phyloP scores from a whole-genome alignment of 2,888 invertebrate genomes.

The Celastrina argiolus region DNA sequence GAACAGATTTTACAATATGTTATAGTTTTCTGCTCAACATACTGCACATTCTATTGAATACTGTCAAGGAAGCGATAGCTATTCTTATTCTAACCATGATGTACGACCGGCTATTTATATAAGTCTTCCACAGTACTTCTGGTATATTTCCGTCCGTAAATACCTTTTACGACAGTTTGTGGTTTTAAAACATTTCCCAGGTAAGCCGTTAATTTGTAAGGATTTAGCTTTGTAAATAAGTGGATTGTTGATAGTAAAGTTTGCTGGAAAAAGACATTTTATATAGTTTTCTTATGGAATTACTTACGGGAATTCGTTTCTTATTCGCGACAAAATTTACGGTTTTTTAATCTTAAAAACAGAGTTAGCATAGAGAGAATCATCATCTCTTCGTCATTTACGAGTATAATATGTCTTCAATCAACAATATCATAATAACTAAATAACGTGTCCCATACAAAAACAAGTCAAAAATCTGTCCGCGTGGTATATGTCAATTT shows the following conservation, averaged over 20 bases:
- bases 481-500: too few species aligned
- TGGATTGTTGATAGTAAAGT: background rate
- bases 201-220: conserved; percentile 8
- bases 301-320: background rate
- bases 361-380: too few species aligned
- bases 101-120: conserved; percentile 5
- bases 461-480: too few species aligned
- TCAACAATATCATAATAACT: too few species aligned
- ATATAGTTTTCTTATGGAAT: background rate
- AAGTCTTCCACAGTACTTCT: background rate
- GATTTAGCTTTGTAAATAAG: conserved; percentile 8
- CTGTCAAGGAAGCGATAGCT: background rate
- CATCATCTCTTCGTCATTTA: too few species aligned
- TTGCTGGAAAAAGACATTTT: background rate
- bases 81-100: background rate
- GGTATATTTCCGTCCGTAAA: conserved; percentile 7
- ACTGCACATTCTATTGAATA: background rate
- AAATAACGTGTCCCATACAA: too few species aligned
- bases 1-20: too few species aligned
- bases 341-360: too few species aligned
- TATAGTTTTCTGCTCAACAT: background rate
- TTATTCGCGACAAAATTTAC: background rate
- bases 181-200: background rate
- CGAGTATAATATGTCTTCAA: too few species aligned
- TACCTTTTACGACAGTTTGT: background rate